Evolutionary conservation across 92 coral and sea anemone species (phyloP).

Genomic region (Epizoanthus stellaris): DNA sequence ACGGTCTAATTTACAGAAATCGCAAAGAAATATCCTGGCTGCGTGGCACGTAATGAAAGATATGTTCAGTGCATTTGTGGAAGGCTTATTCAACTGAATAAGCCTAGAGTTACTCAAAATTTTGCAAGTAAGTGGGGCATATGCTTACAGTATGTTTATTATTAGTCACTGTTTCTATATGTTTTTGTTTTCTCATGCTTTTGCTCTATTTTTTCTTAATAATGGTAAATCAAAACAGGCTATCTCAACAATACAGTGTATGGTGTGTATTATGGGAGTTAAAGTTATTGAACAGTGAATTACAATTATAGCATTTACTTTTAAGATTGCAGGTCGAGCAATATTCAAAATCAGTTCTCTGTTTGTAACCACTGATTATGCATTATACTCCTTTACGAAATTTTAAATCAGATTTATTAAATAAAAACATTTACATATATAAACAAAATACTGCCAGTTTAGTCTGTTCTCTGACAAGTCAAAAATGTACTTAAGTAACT

Average conservation of each 20-base stretch:
- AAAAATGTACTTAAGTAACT: no score
- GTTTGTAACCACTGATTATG: no score
- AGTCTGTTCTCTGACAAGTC: no score
- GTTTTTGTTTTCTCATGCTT: not conserved
- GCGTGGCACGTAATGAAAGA: conserved; percentile 47
- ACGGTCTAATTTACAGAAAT: conserved; percentile 44
- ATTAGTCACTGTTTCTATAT: not conserved
- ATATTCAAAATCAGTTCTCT: no score
- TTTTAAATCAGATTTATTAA: no score
- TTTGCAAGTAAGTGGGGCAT: conserved; percentile 54
- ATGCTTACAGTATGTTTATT: not conserved
- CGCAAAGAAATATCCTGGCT: conserved; percentile 53
- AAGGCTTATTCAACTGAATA: conserved; percentile 45
- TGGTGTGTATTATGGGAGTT: no score
- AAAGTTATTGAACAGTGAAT: no score
- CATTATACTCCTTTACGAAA: no score
- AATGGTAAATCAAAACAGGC: not conserved
- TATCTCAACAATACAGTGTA: not conserved
- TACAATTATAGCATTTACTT: no score
- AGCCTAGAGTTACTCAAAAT: conserved; percentile 47
- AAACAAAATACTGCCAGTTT: no score
- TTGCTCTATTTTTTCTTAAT: conserved; percentile 2
- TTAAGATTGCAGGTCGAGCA: no score
- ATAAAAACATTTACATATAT: no score
- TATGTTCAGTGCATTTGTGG: conserved; percentile 62